Evolutionary conservation across 2,888 invertebrate genomes (phyloP).

Genomic region (Stegophylla sp.): DNA sequence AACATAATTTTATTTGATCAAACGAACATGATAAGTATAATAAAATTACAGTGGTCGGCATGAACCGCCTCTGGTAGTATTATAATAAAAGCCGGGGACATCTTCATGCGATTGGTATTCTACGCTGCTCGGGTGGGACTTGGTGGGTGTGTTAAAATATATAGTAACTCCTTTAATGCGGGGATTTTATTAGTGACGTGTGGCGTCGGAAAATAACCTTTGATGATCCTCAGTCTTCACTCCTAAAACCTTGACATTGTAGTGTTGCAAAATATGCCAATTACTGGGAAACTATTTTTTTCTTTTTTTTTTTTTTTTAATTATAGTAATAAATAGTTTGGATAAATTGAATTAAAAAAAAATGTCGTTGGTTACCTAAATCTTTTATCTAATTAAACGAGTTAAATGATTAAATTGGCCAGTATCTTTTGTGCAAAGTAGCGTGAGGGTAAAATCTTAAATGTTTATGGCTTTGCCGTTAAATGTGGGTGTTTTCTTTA

Average conservation of each 20-base stretch:
- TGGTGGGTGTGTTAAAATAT: too few species aligned
- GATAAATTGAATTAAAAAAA: slow-evolving; percentile 2
- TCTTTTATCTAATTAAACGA: slow-evolving; percentile 34
- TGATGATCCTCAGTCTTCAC: background rate
- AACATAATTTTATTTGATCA: background rate
- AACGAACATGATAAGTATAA: too few species aligned
- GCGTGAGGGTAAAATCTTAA: slow-evolving; percentile 31
- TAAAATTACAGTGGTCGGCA: too few species aligned
- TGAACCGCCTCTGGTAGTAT: too few species aligned
- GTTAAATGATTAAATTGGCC: slow-evolving; percentile 40
- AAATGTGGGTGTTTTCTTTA: slow-evolving; percentile 16
- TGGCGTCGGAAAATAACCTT: background rate
- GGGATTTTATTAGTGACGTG: slow-evolving; percentile 20
- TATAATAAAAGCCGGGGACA: too few species aligned
- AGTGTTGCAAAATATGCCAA: too few species aligned
- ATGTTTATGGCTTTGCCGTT: slow-evolving; percentile 43
- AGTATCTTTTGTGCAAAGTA: slow-evolving; percentile 43
- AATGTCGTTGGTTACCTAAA: slow-evolving; percentile 4
- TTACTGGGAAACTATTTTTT: background rate
- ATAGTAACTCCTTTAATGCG: too few species aligned
- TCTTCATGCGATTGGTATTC: too few species aligned
- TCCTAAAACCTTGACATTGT: background rate
- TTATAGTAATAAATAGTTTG: background rate
- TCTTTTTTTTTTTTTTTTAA: background rate
- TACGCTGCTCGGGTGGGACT: too few species aligned